phyloP scores from a whole-genome alignment of 2,888 invertebrate genomes.

The Seira ritae region DNA sequence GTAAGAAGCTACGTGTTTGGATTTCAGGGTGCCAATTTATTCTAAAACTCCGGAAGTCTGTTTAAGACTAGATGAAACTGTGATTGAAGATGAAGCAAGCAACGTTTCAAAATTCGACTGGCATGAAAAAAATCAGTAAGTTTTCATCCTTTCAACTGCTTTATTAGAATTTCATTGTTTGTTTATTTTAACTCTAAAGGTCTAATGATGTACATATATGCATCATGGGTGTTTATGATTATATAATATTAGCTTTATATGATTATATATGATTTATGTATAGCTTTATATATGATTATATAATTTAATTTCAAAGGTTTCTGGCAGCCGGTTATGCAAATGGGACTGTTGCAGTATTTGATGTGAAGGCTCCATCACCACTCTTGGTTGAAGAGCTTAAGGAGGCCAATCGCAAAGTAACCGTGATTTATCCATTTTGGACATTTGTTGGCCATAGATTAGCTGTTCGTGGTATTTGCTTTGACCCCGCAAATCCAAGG shows the following conservation, averaged over 20 bases:
- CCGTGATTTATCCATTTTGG: constrained; percentile 68
- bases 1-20: background rate
- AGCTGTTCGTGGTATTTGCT: constrained; percentile 51
- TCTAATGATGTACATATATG: no score
- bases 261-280: no score
- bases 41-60: constrained; percentile 68
- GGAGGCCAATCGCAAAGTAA: constrained; percentile 20
- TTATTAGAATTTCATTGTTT: constrained; percentile 2
- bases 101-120: constrained; percentile 69
- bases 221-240: no score
- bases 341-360: constrained; percentile 67
- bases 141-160: background rate
- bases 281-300: no score
- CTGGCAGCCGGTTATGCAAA: constrained; percentile 65
- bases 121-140: constrained; percentile 66
- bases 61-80: constrained; percentile 39
- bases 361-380: constrained; percentile 54
- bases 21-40: constrained; percentile 59
- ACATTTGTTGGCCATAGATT: constrained; percentile 60
- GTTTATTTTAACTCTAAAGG: background rate
- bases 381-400: constrained; percentile 41
- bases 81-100: constrained; percentile 36
- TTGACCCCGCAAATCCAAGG: constrained; percentile 63
- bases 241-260: no score
- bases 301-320: no score